Evolutionary conservation across 2,888 invertebrate genomes (phyloP).

Genomic region (Lutraria lutraria): DNA sequence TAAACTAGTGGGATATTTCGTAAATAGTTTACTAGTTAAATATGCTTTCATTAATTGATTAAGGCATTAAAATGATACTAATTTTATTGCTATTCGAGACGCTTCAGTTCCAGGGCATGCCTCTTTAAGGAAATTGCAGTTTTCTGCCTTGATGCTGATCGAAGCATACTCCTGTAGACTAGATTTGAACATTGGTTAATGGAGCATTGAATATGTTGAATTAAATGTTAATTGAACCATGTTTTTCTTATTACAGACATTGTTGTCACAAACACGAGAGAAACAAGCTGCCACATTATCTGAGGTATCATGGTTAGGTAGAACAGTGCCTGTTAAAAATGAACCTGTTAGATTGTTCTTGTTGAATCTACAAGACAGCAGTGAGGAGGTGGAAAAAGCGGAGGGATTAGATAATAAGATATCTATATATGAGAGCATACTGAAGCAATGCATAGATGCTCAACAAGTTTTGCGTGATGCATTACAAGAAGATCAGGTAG

Average conservation of each 20-base stretch:
- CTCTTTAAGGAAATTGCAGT: too few species aligned
- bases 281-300: conserved; percentile 93
- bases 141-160: too few species aligned
- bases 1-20: too few species aligned
- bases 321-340: conserved; percentile 93
- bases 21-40: too few species aligned
- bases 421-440: conserved; percentile 94
- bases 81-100: too few species aligned
- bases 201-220: too few species aligned
- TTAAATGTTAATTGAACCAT: too few species aligned
- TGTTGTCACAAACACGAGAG: conserved; percentile 94
- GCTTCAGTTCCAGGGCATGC: too few species aligned
- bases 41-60: too few species aligned
- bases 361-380: conserved; percentile 83
- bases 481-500: conserved; percentile 87
- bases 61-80: too few species aligned
- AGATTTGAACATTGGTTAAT: too few species aligned
- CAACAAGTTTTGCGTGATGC: conserved; percentile 94
- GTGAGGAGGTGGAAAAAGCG: conserved; percentile 83
- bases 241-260: conserved; percentile 87
- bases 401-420: conserved; percentile 89
- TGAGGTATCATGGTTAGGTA: conserved; percentile 96
- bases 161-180: too few species aligned
- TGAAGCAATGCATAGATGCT: conserved; percentile 98
- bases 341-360: conserved; percentile 89